These are phyloP conservation scores for Origma solitaria DNA, from an alignment of 2,113 vertebrate species.

Conservation along the genomic window DNA sequence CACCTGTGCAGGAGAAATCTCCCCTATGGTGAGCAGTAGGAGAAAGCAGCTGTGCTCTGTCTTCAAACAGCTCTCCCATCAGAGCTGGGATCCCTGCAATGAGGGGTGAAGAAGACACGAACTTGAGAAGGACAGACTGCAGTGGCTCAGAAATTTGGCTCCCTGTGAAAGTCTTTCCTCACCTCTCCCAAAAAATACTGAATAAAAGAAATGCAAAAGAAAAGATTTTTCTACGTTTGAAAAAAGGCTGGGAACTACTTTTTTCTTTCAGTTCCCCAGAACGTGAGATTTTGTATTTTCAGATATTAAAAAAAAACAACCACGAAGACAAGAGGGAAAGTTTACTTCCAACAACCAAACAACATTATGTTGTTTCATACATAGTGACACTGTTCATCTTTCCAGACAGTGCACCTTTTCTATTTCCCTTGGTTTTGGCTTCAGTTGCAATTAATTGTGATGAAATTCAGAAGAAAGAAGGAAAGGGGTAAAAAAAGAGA, in stretches of 20 bases:
- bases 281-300: not conserved
- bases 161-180: not conserved
- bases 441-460: not conserved
- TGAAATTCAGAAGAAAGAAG: not conserved
- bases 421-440: not conserved
- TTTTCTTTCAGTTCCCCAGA: not conserved
- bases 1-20: not conserved
- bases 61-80: not conserved
- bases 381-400: not conserved
- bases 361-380: no score
- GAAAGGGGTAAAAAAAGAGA: rapidly evolving
- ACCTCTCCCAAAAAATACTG: not conserved
- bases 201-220: not conserved
- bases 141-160: not conserved
- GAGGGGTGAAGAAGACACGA: not conserved
- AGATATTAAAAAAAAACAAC: not conserved
- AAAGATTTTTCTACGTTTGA: not conserved
- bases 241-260: not conserved
- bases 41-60: not conserved
- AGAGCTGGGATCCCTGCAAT: not conserved
- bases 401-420: not conserved
- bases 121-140: not conserved
- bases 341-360: not conserved
- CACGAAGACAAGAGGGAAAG: not conserved
- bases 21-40: not conserved